Base-by-base conservation (phyloP, 2,888 invertebrate genomes). In the Leucophenga maculata region DNA sequence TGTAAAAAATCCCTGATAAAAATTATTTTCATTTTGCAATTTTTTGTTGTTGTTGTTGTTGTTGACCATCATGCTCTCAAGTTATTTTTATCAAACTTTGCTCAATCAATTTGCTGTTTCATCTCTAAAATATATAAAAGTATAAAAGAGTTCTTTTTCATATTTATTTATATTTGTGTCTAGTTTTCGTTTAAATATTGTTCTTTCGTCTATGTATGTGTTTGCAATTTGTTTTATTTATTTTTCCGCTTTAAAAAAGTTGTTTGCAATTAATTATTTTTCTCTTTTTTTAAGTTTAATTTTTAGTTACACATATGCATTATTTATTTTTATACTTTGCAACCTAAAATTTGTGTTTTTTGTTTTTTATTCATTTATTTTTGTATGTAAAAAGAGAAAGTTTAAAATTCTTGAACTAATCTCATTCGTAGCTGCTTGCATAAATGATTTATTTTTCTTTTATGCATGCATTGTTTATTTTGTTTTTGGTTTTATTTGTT, bases 1-100 rank as follows among this genome's bases (percentile, higher is more conserved):
- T 68, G 72, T 79, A 66, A 74, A 80, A 82, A 86, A 83, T 85
- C 84, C 85, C 86, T 85, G 84, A 82, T 82, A 76, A 77, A 74
- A 77, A 74, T 75, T 75, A 71, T 73, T 75, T 75, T 72, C 68
- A 65, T 74, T 73, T 59, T 64, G 69, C 73, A 70, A 67, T 68
- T 72, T 69, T 14, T 66, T 54, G 69, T 67, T 65, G 59, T 73
- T 72, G 66, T 69, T 65, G 62, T 55, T 69, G 39, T 72, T 67
- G 50, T 14, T 68, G 67, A 39, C 65, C 57, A 48, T 54, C 70
- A 72, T 67, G 69, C 62, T 67, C 55, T 72, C 70, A 65, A 67
- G n/a, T 60, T 54, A 54, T 69, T 62, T 75, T 72, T 65, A 74
- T 75, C 70, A 39, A 39, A 6, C 39, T 39, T 39, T 39, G 74